These are phyloP conservation scores for Chiridota heheva DNA, from an alignment of 35 echinoderm and acorn worm species.

Conservation along the genomic window DNA sequence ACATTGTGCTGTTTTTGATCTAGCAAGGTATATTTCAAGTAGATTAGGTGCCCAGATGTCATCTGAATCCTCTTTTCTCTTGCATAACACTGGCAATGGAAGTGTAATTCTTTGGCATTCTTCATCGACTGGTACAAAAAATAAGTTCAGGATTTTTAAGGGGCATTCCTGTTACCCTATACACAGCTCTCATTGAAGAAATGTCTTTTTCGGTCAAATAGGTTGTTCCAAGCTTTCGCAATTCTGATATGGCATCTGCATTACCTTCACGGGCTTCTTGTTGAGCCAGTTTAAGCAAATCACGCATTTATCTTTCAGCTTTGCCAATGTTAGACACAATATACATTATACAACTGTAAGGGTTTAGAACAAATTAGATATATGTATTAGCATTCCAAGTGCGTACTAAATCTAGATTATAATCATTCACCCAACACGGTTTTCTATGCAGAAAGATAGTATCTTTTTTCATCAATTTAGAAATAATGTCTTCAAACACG, in stretches of 20 bases:
- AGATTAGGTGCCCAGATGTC: constrained; percentile 6
- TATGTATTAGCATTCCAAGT: constrained; percentile 14
- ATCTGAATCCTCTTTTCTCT: constrained; percentile 1
- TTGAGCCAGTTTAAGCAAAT: background rate
- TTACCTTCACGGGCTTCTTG: constrained; percentile 15
- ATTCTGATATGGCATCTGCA: background rate
- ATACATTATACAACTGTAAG: constrained; percentile 34
- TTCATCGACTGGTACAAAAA: constrained; percentile 29
- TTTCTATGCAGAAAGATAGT: background rate
- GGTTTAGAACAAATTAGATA: constrained; percentile 12
- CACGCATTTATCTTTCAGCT: constrained; percentile 20
- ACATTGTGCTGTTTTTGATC: background rate
- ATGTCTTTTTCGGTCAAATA: background rate
- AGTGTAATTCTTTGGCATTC: constrained; percentile 2
- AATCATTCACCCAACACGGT: constrained; percentile 17
- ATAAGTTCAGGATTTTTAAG: no score
- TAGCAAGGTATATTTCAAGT: constrained; percentile 25
- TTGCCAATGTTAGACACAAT: constrained; percentile 20
- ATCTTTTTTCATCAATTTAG: background rate
- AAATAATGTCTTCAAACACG: constrained; percentile 3
- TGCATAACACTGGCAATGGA: background rate
- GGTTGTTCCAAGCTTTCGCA: background rate
- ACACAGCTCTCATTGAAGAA: background rate
- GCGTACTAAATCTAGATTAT: background rate
- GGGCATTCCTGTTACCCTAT: constrained; percentile 17